A percentile compares a stretch with the other conserved stretches of the same genome.
phyloP scores from a whole-genome alignment of 1,140 invertebrate genomes.

The Brachionus calyciflorus region DNA sequence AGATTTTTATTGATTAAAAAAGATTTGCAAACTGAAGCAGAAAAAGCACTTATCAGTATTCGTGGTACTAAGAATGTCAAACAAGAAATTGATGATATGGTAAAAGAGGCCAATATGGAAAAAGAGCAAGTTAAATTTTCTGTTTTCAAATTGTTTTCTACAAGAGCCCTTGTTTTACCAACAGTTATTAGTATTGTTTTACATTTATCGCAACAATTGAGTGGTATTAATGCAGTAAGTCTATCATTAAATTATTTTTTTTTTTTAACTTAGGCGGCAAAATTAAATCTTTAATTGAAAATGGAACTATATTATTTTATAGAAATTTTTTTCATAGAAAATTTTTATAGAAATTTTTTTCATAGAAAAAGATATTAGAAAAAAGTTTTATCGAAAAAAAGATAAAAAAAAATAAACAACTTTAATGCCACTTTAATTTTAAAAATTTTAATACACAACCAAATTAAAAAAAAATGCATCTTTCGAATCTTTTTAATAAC shows the following conservation, averaged over 20 bases:
- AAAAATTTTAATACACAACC: too few relatives aligned
- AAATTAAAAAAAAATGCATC: too few relatives aligned
- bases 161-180: slow-evolving; percentile 69
- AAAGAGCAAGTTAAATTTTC: slow-evolving; percentile 31
- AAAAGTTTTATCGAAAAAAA: too few relatives aligned
- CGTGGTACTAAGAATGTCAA: slow-evolving; percentile 50
- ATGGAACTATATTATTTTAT: too few relatives aligned
- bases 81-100: slow-evolving; percentile 54
- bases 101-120: slow-evolving; percentile 50
- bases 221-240: slow-evolving; percentile 73
- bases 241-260: too few relatives aligned
- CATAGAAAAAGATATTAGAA: too few relatives aligned
- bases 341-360: too few relatives aligned
- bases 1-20: slow-evolving; percentile 84
- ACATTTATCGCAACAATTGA: slow-evolving; percentile 81
- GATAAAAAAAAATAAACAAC: too few relatives aligned
- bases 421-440: too few relatives aligned
- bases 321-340: too few relatives aligned
- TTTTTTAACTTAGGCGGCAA: too few relatives aligned
- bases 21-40: slow-evolving; percentile 85
- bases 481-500: too few relatives aligned
- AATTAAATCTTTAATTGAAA: not conserved
- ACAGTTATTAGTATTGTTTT: slow-evolving; percentile 76
- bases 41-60: slow-evolving; percentile 66
- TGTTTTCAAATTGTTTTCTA: slow-evolving; percentile 19